Base-by-base conservation (phyloP, 2,888 invertebrate species). In the Parnassius smintheus region DNA sequence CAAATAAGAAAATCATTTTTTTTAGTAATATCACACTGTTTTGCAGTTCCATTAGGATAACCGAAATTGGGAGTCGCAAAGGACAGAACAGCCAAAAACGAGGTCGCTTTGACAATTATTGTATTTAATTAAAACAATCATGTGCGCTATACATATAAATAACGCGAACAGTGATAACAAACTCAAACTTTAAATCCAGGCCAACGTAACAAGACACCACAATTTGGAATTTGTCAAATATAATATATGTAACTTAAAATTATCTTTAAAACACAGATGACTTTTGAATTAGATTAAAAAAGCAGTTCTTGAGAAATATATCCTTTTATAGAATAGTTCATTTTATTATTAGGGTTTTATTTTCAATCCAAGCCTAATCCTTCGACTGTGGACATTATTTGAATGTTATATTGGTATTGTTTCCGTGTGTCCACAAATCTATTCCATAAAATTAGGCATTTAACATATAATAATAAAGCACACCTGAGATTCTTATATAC, bases 401-500 rank as follows among this genome's bases (percentile, higher is more conserved):
- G 35, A 1, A 7, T 35, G 4, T 35, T 4, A 7, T 35, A 35
- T 35, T 35, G 35, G 35, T 35, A 44, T 44, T 9, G 13, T 49
- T 18, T 44, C 13, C 13, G 35, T 18, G 22, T 57, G 54, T 55
- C 41, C 44, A 42, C 48, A 57, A 48, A 49, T 57, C 51, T 46
- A 57, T 48, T 49, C 44, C 52, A 53, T 54, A 45, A 10, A 45
- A 54, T 53, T 25, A 22, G 58, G n/a, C 52, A 45, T 44, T 49
- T 50, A 50, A 35, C 56, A 62, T 49, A 62, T 48, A 58, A 53
- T 50, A 61, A 63, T 64, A 64, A 64, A 59, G 59, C 58, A 59
- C 22, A 22, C 41, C 35, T 59, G 63, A 64, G 63, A 64, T 64
- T 64, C 63, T 48, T 22, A 46, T 42, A 56, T 35, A 64, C 52